These are phyloP conservation scores for Danio tinwini DNA, from an alignment of 2,797 vertebrate species.

Conservation along the genomic window DNA sequence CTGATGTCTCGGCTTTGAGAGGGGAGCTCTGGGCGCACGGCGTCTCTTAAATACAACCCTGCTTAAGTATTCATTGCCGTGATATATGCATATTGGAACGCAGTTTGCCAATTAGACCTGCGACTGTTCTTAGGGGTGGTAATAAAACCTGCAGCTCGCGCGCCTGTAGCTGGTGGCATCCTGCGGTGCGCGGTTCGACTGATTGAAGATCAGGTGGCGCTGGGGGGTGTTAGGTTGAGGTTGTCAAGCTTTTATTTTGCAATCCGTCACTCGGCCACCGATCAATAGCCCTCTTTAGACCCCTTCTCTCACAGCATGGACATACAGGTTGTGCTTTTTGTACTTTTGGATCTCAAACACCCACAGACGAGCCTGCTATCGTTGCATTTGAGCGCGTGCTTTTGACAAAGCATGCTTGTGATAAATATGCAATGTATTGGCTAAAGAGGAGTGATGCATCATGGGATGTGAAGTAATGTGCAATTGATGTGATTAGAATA, in stretches of 20 bases:
- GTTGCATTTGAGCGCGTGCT: conserved; percentile 10
- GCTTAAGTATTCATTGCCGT: conserved; percentile 52
- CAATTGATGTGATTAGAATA: conserved; percentile 64
- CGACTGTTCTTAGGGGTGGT: conserved; percentile 45
- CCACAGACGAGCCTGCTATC: conserved; percentile 33
- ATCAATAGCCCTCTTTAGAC: conserved; percentile 69
- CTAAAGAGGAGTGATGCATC: conserved; percentile 62
- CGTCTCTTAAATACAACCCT: conserved; percentile 56
- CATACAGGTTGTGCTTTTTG: conserved; percentile 33
- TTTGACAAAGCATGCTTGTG: conserved; percentile 48
- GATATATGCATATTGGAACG: conserved; percentile 56
- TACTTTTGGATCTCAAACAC: conserved; percentile 35
- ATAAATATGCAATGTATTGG: conserved; percentile 64
- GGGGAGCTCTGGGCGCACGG: conserved; percentile 29
- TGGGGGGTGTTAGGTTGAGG: conserved; percentile 41
- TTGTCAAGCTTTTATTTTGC: conserved; percentile 63
- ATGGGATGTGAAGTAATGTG: conserved; percentile 59
- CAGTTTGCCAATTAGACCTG: conserved; percentile 58
- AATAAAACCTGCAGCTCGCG: conserved; percentile 35
- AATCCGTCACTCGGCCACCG: conserved; percentile 61
- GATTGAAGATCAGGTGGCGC: conserved; percentile 47
- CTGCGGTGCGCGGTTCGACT: conserved; percentile 33
- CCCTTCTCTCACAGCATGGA: conserved; percentile 51
- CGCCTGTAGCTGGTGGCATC: conserved; percentile 27
- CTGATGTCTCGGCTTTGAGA: conserved; percentile 40